phyloP scores from a whole-genome alignment of 2,888 invertebrate genomes.

The Apamea epomidion region DNA sequence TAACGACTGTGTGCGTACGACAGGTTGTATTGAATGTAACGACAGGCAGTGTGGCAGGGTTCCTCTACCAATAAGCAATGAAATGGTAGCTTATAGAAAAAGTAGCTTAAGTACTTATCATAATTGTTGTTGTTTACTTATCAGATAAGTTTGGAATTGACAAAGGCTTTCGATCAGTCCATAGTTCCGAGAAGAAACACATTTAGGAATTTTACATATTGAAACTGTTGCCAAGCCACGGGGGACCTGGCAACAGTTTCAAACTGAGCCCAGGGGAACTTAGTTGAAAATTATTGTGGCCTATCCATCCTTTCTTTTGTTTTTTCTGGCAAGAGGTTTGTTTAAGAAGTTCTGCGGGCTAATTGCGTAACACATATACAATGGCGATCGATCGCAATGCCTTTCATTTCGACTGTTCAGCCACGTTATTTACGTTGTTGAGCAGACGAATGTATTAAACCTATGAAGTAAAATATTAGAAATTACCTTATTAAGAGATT shows the following conservation, averaged over 20 bases:
- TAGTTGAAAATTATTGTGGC: neutral
- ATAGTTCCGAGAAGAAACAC: too few relatives aligned
- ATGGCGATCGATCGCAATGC: neutral
- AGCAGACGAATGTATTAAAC: neutral
- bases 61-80: neutral
- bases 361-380: neutral
- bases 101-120: neutral
- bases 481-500: neutral
- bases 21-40: conserved; percentile 25
- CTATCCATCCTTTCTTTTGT: neutral
- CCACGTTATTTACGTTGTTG: neutral
- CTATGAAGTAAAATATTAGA: neutral
- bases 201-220: neutral
- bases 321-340: neutral
- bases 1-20: conserved; percentile 41
- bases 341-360: neutral
- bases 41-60: neutral
- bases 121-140: neutral
- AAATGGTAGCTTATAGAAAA: neutral
- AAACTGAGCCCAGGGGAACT: neutral
- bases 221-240: neutral
- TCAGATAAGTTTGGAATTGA: neutral
- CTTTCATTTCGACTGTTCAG: neutral
- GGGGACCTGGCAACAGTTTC: neutral
- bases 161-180: neutral